Conservation (phyloP, 2,888 invertebrate genomes). For the Latheticus oryzae region DNA sequence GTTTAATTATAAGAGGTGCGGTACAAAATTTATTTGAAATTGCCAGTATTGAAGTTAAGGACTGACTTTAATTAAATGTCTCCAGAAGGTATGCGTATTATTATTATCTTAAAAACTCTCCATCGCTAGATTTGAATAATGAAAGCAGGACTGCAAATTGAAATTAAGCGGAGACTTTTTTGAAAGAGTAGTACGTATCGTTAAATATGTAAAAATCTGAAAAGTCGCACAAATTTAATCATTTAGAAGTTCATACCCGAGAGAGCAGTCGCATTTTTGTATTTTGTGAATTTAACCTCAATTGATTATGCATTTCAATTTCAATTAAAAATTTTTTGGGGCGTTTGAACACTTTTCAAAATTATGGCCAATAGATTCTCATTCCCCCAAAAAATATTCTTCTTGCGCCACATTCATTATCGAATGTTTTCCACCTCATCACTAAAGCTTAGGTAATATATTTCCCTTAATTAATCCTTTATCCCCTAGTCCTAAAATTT, state of each 20-base stretch:
- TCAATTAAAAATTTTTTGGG: no score
- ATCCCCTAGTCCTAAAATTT: conserved; percentile 11
- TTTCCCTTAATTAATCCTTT: conserved; percentile 18
- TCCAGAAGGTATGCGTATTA: conserved; percentile 40
- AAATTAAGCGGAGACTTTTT: conserved; percentile 26
- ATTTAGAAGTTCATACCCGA: conserved; percentile 27
- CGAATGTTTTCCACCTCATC: no score
- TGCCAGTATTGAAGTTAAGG: conserved; percentile 43
- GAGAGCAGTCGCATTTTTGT: no score
- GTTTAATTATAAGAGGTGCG: conserved; percentile 41
- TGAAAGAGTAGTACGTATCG: conserved; percentile 11
- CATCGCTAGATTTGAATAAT: conserved; percentile 39
- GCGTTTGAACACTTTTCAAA: no score
- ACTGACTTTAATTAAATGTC: conserved; percentile 47
- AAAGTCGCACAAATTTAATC: conserved; percentile 9
- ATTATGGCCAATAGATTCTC: no score
- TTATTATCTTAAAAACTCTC: conserved; percentile 42
- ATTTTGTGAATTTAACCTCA: no score
- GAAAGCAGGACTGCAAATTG: conserved; percentile 23
- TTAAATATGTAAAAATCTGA: conserved; percentile 36
- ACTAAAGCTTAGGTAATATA: no score
- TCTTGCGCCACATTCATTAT: no score
- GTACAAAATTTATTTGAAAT: conserved; percentile 42
- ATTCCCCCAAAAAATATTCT: no score
- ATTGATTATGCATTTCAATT: no score